Evolutionary conservation across 1,140 invertebrate genomes (phyloP).

Genomic region (Agrypnia vestita): DNA sequence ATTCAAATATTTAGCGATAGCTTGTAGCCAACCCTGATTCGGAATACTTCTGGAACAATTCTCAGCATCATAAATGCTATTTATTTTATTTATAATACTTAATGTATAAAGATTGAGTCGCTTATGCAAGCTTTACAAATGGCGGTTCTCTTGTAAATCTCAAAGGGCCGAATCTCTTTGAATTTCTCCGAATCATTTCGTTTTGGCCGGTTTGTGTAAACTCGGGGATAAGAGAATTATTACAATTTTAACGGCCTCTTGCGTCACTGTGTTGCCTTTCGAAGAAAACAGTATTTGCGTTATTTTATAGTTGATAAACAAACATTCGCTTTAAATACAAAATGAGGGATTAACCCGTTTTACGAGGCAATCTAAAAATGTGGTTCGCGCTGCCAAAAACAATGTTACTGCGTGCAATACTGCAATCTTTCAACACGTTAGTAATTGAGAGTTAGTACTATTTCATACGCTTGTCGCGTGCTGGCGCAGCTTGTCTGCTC

Average conservation of each 20-base stretch:
- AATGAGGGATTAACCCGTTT: conserved; percentile 12
- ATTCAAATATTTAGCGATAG: too few species aligned
- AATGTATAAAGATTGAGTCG: background rate
- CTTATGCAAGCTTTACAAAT: too few species aligned
- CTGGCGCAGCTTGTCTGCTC: too few species aligned
- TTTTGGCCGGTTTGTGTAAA: conserved; percentile 6
- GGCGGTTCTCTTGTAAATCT: conserved; percentile 25
- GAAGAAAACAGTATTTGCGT: conserved; percentile 17
- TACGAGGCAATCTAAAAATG: background rate
- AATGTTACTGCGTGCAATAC: too few species aligned
- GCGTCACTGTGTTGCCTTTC: conserved; percentile 25
- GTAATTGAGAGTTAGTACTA: too few species aligned
- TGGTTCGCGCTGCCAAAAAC: too few species aligned
- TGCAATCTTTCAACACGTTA: too few species aligned
- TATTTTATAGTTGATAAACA: conserved; percentile 21
- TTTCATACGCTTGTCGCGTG: too few species aligned
- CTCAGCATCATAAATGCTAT: too few species aligned
- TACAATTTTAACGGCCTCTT: conserved; percentile 11
- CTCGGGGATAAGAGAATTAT: conserved; percentile 21
- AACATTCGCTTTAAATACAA: conserved; percentile 18
- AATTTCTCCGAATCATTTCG: conserved; percentile 38
- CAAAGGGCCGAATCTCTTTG: conserved; percentile 24
- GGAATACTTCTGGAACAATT: too few species aligned
- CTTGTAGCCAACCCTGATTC: too few species aligned
- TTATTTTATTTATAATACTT: too few species aligned